phyloP scores from a whole-genome alignment of 2,888 invertebrate genomes.

The Agrypnus murinus region DNA sequence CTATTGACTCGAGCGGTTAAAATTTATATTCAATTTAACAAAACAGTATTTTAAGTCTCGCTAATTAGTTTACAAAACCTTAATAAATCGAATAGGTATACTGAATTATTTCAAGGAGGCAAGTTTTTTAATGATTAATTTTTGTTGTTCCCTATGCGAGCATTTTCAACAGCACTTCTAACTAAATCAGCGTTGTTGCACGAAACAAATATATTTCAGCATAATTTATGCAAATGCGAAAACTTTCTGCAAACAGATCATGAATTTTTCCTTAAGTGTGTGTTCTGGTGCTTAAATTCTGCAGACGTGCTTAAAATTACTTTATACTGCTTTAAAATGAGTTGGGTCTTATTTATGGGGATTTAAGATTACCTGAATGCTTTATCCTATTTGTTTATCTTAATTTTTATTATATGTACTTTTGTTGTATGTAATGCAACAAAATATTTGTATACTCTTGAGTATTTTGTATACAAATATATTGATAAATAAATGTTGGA shows the following conservation, averaged over 20 bases:
- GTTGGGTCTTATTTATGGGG: background rate
- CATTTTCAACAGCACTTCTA: background rate
- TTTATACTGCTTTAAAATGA: background rate
- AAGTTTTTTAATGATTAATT: background rate
- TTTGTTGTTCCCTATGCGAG: background rate
- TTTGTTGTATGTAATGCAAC: too few species aligned
- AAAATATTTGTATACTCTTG: too few species aligned
- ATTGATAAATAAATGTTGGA: too few species aligned
- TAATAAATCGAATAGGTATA: background rate
- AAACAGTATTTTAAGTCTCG: background rate
- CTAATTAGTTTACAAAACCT: background rate
- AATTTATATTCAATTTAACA: background rate
- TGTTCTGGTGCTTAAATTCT: conserved; percentile 8
- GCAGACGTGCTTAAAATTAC: background rate
- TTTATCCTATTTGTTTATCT: too few species aligned
- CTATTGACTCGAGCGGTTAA: background rate
- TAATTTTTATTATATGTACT: too few species aligned
- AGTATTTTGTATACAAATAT: too few species aligned
- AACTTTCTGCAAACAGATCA: conserved; percentile 12
- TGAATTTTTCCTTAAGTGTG: conserved; percentile 15
- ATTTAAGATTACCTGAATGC: background rate
- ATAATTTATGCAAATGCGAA: conserved; percentile 11
- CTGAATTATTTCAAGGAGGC: background rate
- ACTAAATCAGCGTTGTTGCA: conserved; percentile 2
- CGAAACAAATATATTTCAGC: conserved; percentile 13